A percentile compares a stretch with the other conserved stretches of the same genome.
These are phyloP conservation scores for Anaspis maculata DNA, from an alignment of 2,888 invertebrate species.

Conservation along the genomic window DNA sequence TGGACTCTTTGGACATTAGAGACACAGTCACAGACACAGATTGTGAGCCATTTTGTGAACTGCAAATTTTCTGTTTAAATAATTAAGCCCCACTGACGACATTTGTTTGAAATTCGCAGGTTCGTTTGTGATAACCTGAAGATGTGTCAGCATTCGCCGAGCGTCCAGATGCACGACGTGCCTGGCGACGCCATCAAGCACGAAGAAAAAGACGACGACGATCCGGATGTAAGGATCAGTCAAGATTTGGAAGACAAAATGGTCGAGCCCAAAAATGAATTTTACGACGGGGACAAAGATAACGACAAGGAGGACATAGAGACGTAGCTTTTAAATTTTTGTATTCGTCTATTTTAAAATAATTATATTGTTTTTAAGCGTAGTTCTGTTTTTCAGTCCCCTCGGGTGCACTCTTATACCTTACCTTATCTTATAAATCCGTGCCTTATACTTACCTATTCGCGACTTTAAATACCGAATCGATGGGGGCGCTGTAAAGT, in stretches of 20 bases:
- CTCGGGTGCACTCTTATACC: too few relatives aligned
- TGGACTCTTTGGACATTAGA: too few relatives aligned
- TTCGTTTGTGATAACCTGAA: constrained; percentile 89
- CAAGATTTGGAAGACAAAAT: constrained; percentile 74
- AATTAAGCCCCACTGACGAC: too few relatives aligned
- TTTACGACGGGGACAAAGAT: constrained; percentile 84
- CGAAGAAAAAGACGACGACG: constrained; percentile 72
- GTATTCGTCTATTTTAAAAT: not conserved
- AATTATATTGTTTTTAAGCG: too few relatives aligned
- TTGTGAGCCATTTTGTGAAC: too few relatives aligned
- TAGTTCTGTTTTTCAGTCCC: too few relatives aligned
- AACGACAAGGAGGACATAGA: constrained; percentile 64
- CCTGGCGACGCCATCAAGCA: constrained; percentile 75
- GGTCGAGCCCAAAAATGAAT: constrained; percentile 79
- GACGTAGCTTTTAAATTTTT: constrained; percentile 24
- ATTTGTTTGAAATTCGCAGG: constrained; percentile 28
- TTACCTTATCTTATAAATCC: too few relatives aligned
- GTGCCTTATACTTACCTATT: too few relatives aligned
- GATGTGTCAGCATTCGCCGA: constrained; percentile 88
- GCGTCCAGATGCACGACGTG: constrained; percentile 95
- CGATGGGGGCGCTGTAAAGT: too few relatives aligned
- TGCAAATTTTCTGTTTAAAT: too few relatives aligned
- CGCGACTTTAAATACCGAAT: too few relatives aligned
- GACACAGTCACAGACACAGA: too few relatives aligned
- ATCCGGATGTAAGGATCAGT: constrained; percentile 73